Conservation (phyloP, 2,113 vertebrate species). For the Hippolais icterina region DNA sequence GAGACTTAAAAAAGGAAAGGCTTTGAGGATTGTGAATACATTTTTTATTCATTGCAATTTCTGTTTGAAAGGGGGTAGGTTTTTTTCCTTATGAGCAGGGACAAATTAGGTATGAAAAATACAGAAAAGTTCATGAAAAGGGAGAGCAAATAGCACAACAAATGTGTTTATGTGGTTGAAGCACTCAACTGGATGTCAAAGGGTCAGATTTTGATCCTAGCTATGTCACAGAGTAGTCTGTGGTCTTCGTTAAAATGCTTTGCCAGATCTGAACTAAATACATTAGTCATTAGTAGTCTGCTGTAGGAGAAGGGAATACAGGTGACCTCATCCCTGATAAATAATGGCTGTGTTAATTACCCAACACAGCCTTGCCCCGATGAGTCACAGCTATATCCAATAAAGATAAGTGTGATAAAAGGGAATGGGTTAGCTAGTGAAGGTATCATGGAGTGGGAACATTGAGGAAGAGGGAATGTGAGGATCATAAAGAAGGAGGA, state of each 20-base stretch:
- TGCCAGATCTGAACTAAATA: background rate
- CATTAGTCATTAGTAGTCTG: background rate
- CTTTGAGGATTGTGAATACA: background rate
- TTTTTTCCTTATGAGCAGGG: background rate
- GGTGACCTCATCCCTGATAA: background rate
- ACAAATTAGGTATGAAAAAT: background rate
- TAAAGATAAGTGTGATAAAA: background rate
- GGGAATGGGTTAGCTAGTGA: background rate
- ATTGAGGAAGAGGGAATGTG: background rate
- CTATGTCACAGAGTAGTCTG: background rate
- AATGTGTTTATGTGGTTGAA: background rate
- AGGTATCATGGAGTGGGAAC: background rate
- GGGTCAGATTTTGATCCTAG: background rate
- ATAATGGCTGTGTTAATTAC: background rate
- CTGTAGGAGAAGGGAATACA: background rate
- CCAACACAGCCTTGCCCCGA: background rate
- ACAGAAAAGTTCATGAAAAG: background rate
- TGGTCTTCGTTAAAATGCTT: background rate
- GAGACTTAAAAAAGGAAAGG: background rate
- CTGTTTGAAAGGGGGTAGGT: background rate
- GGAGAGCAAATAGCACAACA: background rate
- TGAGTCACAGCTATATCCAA: background rate
- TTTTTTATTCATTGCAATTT: background rate
- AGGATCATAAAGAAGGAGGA: background rate
- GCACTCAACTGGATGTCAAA: background rate